Percentiles rank a stretch among this genome's conserved stretches.
phyloP scores from a whole-genome alignment of 2,113 vertebrate genomes.

The Bubo bubo region DNA sequence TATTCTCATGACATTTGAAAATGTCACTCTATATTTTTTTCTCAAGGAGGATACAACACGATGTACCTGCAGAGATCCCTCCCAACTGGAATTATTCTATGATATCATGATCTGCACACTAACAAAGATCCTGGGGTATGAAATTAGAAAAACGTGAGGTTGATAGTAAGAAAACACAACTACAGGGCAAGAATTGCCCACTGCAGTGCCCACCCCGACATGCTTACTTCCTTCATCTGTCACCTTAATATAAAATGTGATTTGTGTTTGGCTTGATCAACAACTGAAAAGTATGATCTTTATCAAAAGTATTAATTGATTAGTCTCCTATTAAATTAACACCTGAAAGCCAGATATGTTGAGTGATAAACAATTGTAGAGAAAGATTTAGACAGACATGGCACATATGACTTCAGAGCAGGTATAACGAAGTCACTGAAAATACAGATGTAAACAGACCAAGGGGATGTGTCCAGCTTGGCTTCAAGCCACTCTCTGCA shows the following conservation, averaged over 20 bases:
- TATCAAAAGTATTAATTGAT: background rate
- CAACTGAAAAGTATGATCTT: background rate
- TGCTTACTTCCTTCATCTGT: background rate
- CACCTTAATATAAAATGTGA: background rate
- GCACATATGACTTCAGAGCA: background rate
- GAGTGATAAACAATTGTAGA: background rate
- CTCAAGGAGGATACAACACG: background rate
- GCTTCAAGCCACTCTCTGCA: background rate
- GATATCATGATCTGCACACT: background rate
- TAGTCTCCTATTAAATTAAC: background rate
- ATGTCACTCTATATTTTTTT: background rate
- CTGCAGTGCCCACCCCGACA: background rate
- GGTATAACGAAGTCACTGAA: background rate
- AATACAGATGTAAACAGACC: background rate
- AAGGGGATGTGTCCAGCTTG: background rate
- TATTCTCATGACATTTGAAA: slow-evolving; percentile 7
- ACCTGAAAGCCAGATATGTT: background rate
- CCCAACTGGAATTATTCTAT: background rate
- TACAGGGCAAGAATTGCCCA: background rate
- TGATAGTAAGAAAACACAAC: background rate
- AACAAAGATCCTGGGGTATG: background rate
- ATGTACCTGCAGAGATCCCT: background rate
- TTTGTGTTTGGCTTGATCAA: background rate
- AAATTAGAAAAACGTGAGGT: background rate
- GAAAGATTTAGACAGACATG: background rate